Percentiles rank a stretch among this genome's conserved stretches.
These are phyloP conservation scores for Macaria notata DNA, from an alignment of 2,888 invertebrate species.

Conservation along the genomic window DNA sequence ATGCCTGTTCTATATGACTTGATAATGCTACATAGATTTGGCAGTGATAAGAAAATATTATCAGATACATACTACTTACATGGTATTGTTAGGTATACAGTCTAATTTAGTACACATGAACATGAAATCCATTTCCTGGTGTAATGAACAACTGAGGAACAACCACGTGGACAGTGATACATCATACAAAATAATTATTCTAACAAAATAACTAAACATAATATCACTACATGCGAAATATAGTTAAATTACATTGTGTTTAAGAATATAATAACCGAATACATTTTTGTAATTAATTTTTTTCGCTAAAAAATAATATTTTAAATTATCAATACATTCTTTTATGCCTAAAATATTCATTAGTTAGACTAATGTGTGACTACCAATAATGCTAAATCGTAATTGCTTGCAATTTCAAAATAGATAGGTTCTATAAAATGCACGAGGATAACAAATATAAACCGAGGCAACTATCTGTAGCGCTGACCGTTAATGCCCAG, in stretches of 20 bases:
- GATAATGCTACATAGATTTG: constrained; percentile 52
- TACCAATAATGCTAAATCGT: constrained; percentile 52
- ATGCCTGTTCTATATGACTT: constrained; percentile 52
- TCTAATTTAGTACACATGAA: constrained; percentile 33
- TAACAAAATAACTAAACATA: constrained; percentile 64
- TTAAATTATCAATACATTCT: constrained; percentile 56
- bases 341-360: constrained; percentile 55
- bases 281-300: constrained; percentile 52
- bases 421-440: constrained; percentile 53
- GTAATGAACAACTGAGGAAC: constrained; percentile 64
- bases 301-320: constrained; percentile 64
- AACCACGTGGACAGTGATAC: constrained; percentile 61
- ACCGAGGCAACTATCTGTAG: no score
- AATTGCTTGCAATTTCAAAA: constrained; percentile 45
- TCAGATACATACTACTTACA: constrained; percentile 34
- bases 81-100: constrained; percentile 35
- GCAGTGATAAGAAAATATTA: constrained; percentile 62
- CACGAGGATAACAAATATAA: constrained; percentile 38
- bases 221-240: constrained; percentile 67
- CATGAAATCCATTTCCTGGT: constrained; percentile 59
- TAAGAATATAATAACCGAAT: constrained; percentile 58
- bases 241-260: constrained; percentile 61
- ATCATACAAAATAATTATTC: constrained; percentile 57
- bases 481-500: no score
- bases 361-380: constrained; percentile 65